phyloP scores from a whole-genome alignment of 2,113 vertebrate genomes.

The Dipodomys ordii region DNA sequence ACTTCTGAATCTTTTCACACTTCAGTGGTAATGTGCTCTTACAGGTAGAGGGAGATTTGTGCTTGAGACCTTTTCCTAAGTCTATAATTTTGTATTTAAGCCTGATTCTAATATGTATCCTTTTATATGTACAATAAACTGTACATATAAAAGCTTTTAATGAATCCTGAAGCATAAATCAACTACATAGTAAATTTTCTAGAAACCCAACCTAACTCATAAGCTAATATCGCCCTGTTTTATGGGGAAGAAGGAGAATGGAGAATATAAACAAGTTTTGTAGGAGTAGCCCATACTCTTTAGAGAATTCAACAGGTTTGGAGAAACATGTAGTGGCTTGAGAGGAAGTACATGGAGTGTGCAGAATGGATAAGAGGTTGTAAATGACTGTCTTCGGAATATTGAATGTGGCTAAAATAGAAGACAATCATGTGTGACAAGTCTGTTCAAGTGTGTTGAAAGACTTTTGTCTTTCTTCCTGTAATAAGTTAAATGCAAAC shows the following conservation, averaged over 20 bases:
- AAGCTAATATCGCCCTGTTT: not conserved
- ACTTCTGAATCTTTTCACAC: not conserved
- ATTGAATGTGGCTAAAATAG: not conserved
- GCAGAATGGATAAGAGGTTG: not conserved
- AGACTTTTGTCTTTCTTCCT: not conserved
- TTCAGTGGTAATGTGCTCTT: not conserved
- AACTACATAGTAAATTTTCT: not conserved
- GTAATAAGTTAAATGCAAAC: not conserved
- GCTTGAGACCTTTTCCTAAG: not conserved
- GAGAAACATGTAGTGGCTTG: not conserved
- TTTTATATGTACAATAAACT: not conserved
- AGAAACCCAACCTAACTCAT: not conserved
- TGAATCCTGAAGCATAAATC: not conserved
- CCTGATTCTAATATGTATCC: not conserved
- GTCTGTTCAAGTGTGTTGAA: not conserved
- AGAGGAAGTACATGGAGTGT: not conserved
- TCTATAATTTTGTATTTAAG: not conserved
- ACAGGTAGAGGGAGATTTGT: not conserved
- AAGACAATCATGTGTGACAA: no score
- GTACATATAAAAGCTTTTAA: not conserved
- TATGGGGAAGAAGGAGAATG: no score
- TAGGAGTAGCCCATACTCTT: not conserved
- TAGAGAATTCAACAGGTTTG: not conserved
- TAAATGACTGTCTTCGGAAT: not conserved
- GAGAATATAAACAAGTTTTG: not conserved